Evolutionary conservation across 2,113 vertebrate genomes (phyloP), one percentile per base, ranked within the genome.

Genomic region (Megalops atlanticus): DNA sequence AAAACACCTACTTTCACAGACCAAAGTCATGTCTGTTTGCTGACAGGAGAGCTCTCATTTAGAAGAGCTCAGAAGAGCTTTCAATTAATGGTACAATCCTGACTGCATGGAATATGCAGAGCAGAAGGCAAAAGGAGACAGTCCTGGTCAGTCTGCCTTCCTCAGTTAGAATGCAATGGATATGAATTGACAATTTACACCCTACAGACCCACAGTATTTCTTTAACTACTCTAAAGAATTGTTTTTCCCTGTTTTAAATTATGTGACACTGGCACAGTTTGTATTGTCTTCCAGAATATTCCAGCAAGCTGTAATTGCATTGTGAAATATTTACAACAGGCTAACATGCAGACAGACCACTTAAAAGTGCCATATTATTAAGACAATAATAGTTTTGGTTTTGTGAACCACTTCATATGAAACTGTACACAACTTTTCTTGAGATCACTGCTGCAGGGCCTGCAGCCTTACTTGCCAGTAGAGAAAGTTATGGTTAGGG

Each of bases 1-100:
- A 85, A 89, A 92, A 94, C 93, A 94, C 94, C 93, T 94, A 91
- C 92, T 89, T 87, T 35, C 16, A 68, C 64, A 74, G 77, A 95
- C 93, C 94, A 94, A 87, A 85, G 76, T 47, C 80, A 76, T 49
- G 79, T 89, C 80, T 95, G 94, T 95, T 89, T 70, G 71, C 68
- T 76, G 80, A 94, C 92, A 94, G 93, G 89, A 87, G 84, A 89
- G 85, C 85, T 83, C 87, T 93, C 84, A 90, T n/a, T n/a, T n/a
- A n/a, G n/a, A n/a, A n/a, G n/a, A n/a, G n/a, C n/a, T n/a, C n/a
- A n/a, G n/a, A n/a, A n/a, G n/a, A n/a, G n/a, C n/a, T n/a, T n/a
- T 90, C 74, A 73, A 86, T 92, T 89, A 92, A 92, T 90, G 78
- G 81, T 69, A 80, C 81, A 90, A 86, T 85, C 84, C 76, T 89